Percentiles rank a stretch among this genome's conserved stretches.
These are phyloP conservation scores for Pampusana beccarii DNA, from an alignment of 2,113 vertebrate species.

Conservation along the genomic window DNA sequence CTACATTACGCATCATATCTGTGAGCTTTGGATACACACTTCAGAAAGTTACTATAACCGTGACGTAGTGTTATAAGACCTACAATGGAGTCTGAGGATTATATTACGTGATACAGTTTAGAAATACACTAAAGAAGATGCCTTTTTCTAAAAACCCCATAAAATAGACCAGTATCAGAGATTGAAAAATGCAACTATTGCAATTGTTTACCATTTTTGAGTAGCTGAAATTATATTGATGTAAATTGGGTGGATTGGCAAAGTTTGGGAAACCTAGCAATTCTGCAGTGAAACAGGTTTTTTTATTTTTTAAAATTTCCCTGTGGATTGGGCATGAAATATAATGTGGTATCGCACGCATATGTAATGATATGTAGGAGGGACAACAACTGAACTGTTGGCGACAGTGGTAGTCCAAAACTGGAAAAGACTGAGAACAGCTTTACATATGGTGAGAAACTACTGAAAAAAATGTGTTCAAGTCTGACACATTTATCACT, in stretches of 20 bases:
- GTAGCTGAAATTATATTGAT: neutral
- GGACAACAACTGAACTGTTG: neutral
- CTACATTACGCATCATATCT: neutral
- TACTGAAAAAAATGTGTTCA: neutral
- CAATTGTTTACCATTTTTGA: neutral
- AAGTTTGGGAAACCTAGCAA: neutral
- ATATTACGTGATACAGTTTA: neutral
- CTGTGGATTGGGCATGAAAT: neutral
- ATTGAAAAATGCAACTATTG: neutral
- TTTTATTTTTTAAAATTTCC: neutral
- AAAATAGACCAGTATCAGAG: neutral
- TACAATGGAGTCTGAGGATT: neutral
- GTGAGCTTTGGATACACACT: neutral
- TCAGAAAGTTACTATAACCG: neutral
- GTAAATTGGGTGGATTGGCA: neutral
- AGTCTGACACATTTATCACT: neutral
- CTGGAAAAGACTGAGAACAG: neutral
- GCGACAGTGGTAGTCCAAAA: neutral
- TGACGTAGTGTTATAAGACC: neutral
- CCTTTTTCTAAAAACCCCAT: neutral
- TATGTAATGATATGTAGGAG: neutral
- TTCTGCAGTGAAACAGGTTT: neutral
- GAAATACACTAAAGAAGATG: neutral
- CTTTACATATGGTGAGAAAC: neutral
- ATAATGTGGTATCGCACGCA: neutral